Evolutionary conservation across 1,140 invertebrate genomes (phyloP).

Genomic region (Chelonus insularis): DNA sequence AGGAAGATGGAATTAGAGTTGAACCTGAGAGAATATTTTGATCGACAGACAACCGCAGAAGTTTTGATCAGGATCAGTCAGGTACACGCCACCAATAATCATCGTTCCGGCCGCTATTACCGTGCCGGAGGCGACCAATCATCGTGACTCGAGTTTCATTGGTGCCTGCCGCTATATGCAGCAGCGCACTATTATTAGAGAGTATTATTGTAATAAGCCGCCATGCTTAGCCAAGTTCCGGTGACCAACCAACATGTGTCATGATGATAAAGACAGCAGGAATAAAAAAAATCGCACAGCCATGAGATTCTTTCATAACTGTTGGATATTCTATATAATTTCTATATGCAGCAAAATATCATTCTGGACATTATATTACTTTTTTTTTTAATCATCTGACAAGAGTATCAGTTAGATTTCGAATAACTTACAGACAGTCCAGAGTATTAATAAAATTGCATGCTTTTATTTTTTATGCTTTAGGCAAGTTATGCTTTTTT

Average conservation of each 20-base stretch:
- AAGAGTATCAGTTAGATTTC: too few species aligned
- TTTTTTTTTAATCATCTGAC: too few species aligned
- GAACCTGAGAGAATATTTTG: conserved; percentile 4
- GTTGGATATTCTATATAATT: too few species aligned
- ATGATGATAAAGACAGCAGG: conserved; percentile 2
- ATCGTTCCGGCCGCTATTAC: conserved; percentile 32
- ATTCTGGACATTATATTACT: too few species aligned
- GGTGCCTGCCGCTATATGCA: conserved; percentile 15
- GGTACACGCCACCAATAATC: conserved; percentile 32
- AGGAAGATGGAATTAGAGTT: background rate
- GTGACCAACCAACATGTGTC: conserved; percentile 12
- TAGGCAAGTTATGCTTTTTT: too few species aligned
- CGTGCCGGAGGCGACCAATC: conserved; percentile 32
- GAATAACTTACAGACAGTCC: too few species aligned
- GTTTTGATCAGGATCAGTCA: conserved; percentile 33
- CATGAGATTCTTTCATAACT: background rate
- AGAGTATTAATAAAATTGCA: too few species aligned
- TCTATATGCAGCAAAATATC: too few species aligned
- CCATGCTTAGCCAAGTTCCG: conserved; percentile 10
- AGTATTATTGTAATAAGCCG: conserved; percentile 35
- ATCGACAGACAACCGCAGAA: conserved; percentile 16
- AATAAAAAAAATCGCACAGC: conserved; percentile 3
- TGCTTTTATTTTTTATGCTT: too few species aligned
- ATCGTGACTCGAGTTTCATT: conserved; percentile 14
- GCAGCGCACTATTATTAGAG: conserved; percentile 33